Base-by-base conservation (phyloP, 2,113 vertebrate species). In the Struthio camelus region DNA sequence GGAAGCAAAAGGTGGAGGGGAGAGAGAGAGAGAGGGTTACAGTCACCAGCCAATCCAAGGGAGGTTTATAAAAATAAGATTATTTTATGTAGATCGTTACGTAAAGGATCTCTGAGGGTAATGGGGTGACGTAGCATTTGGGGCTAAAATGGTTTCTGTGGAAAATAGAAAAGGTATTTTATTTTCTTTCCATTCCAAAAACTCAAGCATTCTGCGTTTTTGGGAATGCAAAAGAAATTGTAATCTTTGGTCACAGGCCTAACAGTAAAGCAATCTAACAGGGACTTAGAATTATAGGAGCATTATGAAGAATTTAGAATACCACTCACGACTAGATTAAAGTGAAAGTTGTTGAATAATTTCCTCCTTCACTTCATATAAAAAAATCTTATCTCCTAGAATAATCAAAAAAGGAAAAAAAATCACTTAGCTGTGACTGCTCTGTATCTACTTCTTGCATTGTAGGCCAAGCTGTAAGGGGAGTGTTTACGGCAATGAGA, bases 331-430 rank as follows among this genome's bases (percentile, higher is more conserved):
- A 28, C 22, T 94, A 77, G 71, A 87, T 92, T 95, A 94, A 96
- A 90, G 73, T 76, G 36, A 56, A 96, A 91, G 61, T 81, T 61
- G 94, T 96, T 93, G 64, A 97, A 91, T 96, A 91, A 98, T 97
- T 97, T 97, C 50, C 53, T 96, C 56, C 32, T 93, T 66, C 53
- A 85, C 62, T 93, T 97, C 73, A 94, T 66, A 87, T 56, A 53
- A 94, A 91, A 94, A 97, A 93, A 17, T 2, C 51, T 80, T 87
- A 94, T 94, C 93, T 93, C 66, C 59, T 42, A 85, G 72, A 83
- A 93, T 88, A 89, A 96, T 89, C 71, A 73, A 94, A 93, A 83
- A 50, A 70, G 58, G 23, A n/a, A 8, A 93, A 83, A 96, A 95
- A 90, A 8, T 94, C 48, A 91, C 76, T 90, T 65, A 40, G 62